phyloP scores from a whole-genome alignment of 2,797 vertebrate genomes.

The Acridotheres tristis region DNA sequence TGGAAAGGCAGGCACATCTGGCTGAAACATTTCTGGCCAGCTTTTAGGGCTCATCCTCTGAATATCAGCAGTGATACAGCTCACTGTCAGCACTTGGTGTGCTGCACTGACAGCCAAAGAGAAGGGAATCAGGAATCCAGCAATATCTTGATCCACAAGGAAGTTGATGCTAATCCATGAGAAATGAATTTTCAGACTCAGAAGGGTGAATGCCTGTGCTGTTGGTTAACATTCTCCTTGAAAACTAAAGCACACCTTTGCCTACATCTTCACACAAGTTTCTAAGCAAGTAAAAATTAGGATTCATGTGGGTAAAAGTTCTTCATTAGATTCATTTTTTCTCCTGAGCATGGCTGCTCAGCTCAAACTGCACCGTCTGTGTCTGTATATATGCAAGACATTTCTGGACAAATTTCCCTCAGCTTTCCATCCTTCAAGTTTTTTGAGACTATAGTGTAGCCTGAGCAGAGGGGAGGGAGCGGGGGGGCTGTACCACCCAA shows the following conservation, averaged over 20 bases:
- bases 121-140: not conserved
- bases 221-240: not conserved
- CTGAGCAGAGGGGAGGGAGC: not conserved
- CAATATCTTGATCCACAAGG: not conserved
- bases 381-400: fast-evolving
- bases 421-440: not conserved
- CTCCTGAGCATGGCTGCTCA: not conserved
- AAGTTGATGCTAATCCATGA: not conserved
- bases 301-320: not conserved
- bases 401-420: not conserved
- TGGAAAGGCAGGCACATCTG: not conserved
- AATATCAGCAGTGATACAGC: not conserved
- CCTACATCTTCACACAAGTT: not conserved
- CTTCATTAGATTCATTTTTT: not conserved
- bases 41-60: not conserved
- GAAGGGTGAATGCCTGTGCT: not conserved
- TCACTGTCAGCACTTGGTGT: not conserved
- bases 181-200: not conserved
- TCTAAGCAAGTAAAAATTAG: not conserved
- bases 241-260: not conserved
- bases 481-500: not conserved
- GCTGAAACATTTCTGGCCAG: not conserved
- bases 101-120: not conserved
- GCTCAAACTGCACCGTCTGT: not conserved
- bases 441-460: not conserved